These are phyloP conservation scores for Drosophila austrosaltans DNA, from an alignment of 2,888 invertebrate species.

Conservation along the genomic window DNA sequence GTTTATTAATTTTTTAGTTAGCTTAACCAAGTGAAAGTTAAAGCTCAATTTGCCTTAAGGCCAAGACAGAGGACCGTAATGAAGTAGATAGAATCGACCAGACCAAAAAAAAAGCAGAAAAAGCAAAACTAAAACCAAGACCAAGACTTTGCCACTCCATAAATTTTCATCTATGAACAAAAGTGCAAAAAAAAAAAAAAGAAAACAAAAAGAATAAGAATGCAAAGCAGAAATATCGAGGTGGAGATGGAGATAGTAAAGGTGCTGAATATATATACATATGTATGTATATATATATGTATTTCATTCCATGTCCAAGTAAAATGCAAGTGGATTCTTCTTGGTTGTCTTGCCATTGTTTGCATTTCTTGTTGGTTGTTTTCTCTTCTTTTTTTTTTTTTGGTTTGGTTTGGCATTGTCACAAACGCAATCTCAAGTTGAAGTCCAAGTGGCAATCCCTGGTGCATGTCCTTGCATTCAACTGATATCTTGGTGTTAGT, in stretches of 20 bases:
- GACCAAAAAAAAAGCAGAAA: background rate
- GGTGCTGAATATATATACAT: constrained; percentile 31
- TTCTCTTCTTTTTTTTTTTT: too few relatives aligned
- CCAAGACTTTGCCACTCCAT: constrained; percentile 42
- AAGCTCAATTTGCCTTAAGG: constrained; percentile 10
- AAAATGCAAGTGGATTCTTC: constrained; percentile 29
- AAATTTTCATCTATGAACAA: constrained; percentile 39
- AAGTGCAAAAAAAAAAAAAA: background rate
- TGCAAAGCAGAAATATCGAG: background rate
- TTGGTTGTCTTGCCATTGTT: constrained; percentile 33
- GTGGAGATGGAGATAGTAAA: background rate
- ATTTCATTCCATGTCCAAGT: constrained; percentile 27
- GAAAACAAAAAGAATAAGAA: background rate
- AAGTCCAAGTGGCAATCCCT: constrained; percentile 15
- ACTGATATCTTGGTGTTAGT: background rate
- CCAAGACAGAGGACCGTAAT: constrained; percentile 21
- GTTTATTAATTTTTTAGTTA: too few relatives aligned
- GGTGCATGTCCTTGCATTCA: constrained; percentile 29
- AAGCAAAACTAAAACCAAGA: background rate
- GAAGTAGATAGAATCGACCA: constrained; percentile 1
- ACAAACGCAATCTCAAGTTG: constrained; percentile 37
- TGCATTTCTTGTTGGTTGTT: constrained; percentile 31
- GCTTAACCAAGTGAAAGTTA: too few relatives aligned
- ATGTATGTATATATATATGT: constrained; percentile 35
- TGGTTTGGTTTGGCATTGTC: constrained; percentile 45